These are phyloP conservation scores for Deroptyus accipitrinus DNA, from an alignment of 2,113 vertebrate species.

Conservation along the genomic window DNA sequence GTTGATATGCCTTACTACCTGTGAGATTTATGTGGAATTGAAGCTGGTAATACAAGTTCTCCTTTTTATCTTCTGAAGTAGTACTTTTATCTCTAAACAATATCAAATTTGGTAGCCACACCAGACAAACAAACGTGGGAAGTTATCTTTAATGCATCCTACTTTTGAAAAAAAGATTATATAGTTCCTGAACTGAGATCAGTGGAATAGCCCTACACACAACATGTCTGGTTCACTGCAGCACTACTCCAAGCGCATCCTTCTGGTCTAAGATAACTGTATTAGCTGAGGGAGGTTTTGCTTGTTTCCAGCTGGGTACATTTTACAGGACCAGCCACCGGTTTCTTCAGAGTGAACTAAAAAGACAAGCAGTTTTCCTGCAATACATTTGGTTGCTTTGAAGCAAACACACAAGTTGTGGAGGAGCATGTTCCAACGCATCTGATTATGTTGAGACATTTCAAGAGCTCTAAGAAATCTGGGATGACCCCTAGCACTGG, in stretches of 20 bases:
- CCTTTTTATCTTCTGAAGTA: neutral
- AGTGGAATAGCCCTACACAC: neutral
- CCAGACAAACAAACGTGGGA: rapidly evolving
- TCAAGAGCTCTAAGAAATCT: neutral
- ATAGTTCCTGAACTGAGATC: neutral
- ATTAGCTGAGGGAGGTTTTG: neutral
- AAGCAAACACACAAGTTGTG: neutral
- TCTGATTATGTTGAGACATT: neutral
- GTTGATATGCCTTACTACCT: neutral
- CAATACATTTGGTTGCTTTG: neutral
- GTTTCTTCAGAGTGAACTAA: neutral
- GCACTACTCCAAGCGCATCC: neutral
- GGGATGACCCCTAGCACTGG: neutral
- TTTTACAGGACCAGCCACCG: neutral
- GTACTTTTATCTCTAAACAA: neutral
- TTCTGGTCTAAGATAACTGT: neutral
- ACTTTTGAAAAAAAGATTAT: neutral
- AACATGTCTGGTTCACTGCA: neutral
- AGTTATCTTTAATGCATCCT: neutral
- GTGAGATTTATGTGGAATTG: neutral
- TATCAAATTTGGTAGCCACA: neutral
- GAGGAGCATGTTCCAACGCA: neutral
- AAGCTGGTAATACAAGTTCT: neutral
- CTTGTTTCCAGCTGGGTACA: neutral
- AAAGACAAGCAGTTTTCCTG: neutral